phyloP scores from a whole-genome alignment of 2,797 vertebrate species.

The Melanotaenia parkinsoni region DNA sequence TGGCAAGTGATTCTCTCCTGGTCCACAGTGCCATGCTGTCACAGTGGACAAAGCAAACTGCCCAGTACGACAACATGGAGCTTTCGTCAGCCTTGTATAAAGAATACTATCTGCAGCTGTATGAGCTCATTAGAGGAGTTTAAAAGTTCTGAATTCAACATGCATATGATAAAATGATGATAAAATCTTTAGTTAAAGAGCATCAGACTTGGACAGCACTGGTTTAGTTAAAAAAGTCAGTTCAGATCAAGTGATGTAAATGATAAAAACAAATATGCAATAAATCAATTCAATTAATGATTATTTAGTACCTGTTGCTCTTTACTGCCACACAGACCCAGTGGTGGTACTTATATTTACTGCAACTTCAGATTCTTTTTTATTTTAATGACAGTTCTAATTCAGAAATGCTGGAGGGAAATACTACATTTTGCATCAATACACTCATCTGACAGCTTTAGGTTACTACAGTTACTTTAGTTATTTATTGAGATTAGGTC shows the following conservation, averaged over 20 bases:
- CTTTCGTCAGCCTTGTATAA: constrained; percentile 61
- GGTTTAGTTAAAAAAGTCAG: neutral
- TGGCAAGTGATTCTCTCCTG: constrained; percentile 58
- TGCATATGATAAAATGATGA: neutral
- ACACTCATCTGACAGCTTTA: neutral
- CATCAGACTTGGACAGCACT: neutral
- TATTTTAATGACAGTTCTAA: too few species aligned
- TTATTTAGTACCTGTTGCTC: neutral
- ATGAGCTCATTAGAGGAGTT: constrained; percentile 26
- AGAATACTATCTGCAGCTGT: constrained; percentile 18
- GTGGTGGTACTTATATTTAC: neutral
- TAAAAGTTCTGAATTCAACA: constrained; percentile 1
- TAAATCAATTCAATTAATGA: neutral
- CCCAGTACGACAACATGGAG: constrained; percentile 27
- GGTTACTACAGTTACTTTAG: neutral
- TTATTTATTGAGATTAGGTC: too few species aligned
- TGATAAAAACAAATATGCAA: neutral
- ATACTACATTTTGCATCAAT: neutral
- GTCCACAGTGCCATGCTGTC: constrained; percentile 55
- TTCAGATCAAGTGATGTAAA: neutral
- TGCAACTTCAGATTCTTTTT: neutral
- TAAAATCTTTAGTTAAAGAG: neutral
- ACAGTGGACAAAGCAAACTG: constrained; percentile 58
- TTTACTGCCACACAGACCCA: neutral
- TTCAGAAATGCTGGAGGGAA: too few species aligned